Evolutionary conservation across 2,113 vertebrate species (phyloP).

Genomic region (Phalacrocorax pelagicus): DNA sequence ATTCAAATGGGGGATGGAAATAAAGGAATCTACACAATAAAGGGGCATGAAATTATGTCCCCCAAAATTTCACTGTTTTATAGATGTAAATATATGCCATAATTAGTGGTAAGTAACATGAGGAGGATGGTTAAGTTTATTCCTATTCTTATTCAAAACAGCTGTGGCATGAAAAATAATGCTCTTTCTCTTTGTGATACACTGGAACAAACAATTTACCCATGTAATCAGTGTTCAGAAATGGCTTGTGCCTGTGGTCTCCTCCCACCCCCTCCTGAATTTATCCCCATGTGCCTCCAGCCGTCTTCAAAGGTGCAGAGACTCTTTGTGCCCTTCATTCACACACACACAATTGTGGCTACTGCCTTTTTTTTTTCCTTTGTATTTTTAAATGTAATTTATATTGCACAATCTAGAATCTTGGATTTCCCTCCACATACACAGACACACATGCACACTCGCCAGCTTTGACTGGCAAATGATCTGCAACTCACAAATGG

Average conservation of each 20-base stretch:
- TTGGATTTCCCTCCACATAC: neutral
- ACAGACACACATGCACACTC: neutral
- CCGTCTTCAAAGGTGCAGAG: slow-evolving; percentile 26
- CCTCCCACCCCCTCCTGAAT: slow-evolving; percentile 61
- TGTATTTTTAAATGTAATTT: neutral
- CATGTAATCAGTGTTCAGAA: slow-evolving; percentile 52
- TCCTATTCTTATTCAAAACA: slow-evolving; percentile 81
- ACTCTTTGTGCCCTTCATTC: slow-evolving; percentile 64
- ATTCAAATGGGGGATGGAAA: slow-evolving; percentile 89
- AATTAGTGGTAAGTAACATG: slow-evolving; percentile 79
- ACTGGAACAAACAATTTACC: slow-evolving; percentile 59
- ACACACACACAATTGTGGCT: neutral
- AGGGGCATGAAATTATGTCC: slow-evolving; percentile 72
- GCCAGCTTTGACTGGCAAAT: slow-evolving; percentile 29
- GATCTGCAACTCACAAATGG: neutral
- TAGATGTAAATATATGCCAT: slow-evolving; percentile 84
- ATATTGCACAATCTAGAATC: neutral
- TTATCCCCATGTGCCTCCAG: slow-evolving; percentile 48
- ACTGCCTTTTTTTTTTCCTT: neutral
- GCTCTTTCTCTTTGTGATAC: slow-evolving; percentile 61
- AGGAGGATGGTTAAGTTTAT: slow-evolving; percentile 72
- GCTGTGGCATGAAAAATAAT: slow-evolving; percentile 72
- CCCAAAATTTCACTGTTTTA: slow-evolving; percentile 75
- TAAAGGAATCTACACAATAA: slow-evolving; percentile 91
- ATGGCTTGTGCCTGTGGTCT: slow-evolving; percentile 49